Conservation (phyloP, 2,797 vertebrate genomes). For the Lepilemur ruficaudatus region DNA sequence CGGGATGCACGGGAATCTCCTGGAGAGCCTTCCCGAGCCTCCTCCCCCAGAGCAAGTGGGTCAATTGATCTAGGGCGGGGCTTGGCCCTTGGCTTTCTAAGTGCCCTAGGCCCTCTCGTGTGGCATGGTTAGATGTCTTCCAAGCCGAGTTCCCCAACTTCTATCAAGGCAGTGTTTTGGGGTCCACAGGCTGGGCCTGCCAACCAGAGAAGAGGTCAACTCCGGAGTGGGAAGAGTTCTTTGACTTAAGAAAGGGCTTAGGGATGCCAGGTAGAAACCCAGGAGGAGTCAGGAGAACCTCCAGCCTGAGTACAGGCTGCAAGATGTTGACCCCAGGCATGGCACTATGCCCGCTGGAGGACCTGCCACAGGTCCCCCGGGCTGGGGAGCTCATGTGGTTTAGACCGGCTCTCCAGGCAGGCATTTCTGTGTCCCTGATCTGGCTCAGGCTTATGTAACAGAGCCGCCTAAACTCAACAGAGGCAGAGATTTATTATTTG, state of each 20-base stretch:
- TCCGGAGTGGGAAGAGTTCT: neutral
- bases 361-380: neutral
- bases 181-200: too few species aligned
- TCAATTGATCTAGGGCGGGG: accelerated
- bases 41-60: accelerated
- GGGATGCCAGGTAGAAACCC: neutral
- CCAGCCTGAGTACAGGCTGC: accelerated
- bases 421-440: neutral
- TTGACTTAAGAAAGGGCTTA: neutral
- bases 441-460: neutral
- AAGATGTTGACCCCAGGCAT: accelerated
- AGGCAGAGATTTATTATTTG: neutral
- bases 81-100: neutral
- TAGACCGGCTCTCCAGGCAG: neutral
- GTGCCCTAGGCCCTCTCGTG: accelerated
- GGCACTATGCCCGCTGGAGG: neutral
- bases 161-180: neutral
- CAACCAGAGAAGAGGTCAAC: neutral
- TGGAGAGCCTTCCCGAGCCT: neutral
- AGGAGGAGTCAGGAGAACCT: neutral
- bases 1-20: accelerated
- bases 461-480: neutral
- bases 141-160: neutral
- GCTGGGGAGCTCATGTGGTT: accelerated
- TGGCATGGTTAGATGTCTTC: neutral